phyloP scores from a whole-genome alignment of 2,888 invertebrate species.

The Parelbella ahira region DNA sequence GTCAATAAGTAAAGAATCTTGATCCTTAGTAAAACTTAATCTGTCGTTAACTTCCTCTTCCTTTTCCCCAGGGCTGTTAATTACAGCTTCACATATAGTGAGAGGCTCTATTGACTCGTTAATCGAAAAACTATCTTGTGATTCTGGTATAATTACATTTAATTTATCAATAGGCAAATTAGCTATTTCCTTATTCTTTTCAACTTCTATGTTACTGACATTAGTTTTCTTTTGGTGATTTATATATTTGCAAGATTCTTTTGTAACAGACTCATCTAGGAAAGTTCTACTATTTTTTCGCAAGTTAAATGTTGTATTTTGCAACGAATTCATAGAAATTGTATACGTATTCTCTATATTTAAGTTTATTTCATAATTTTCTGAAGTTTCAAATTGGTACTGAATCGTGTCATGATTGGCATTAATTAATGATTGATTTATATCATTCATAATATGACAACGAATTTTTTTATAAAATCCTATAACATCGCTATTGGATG shows the following conservation, averaged over 20 bases:
- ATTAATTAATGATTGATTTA: neutral
- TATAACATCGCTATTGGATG: neutral
- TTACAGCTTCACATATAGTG: conserved; percentile 43
- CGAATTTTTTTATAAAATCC: conserved; percentile 12
- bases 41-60: conserved; percentile 18
- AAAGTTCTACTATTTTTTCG: neutral
- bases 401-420: neutral
- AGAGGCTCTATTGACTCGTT: conserved; percentile 36
- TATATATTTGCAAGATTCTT: neutral
- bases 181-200: too few species aligned
- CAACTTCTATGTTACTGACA: too few species aligned
- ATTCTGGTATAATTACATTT: conserved; percentile 5
- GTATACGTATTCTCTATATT: conserved; percentile 16
- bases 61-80: conserved; percentile 27
- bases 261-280: neutral
- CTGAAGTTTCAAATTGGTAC: neutral
- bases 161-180: too few species aligned
- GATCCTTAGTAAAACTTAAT: conserved; percentile 1
- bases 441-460: conserved; percentile 10
- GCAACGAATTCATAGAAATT: conserved; percentile 4
- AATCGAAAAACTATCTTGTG: conserved; percentile 3
- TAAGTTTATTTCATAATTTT: conserved; percentile 6
- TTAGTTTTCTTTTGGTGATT: neutral
- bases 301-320: neutral
- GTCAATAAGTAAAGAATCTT: neutral